Evolutionary conservation across 1,140 invertebrate genomes (phyloP).

Genomic region (Drosophila guanche): DNA sequence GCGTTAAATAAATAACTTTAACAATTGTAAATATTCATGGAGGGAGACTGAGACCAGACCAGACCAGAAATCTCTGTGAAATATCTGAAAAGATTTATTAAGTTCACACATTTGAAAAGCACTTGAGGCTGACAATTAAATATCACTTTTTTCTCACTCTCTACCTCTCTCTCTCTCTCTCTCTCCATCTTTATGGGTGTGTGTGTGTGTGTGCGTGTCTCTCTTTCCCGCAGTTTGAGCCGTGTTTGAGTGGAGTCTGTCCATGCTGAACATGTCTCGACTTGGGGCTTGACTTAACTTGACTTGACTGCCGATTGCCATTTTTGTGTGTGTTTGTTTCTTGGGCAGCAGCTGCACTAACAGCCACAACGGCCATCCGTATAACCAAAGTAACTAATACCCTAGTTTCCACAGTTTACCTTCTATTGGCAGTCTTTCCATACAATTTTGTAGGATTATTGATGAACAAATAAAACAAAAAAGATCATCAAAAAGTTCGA

Average conservation of each 20-base stretch:
- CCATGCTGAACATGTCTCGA: slow-evolving; percentile 9
- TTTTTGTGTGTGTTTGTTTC: slow-evolving; percentile 49
- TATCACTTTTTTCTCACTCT: slow-evolving; percentile 60
- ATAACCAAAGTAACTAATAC: background rate
- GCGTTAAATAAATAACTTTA: slow-evolving; percentile 39
- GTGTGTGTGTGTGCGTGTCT: no score
- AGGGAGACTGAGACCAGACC: background rate
- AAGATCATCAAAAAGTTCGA: slow-evolving; percentile 5
- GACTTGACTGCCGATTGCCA: slow-evolving; percentile 59
- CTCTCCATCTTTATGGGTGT: no score
- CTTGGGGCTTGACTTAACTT: slow-evolving; percentile 34
- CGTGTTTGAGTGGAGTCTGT: background rate
- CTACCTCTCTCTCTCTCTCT: background rate
- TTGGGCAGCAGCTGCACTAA: slow-evolving; percentile 14
- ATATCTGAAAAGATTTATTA: slow-evolving; percentile 68
- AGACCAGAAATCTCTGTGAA: slow-evolving; percentile 46
- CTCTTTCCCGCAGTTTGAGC: no score
- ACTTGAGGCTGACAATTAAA: slow-evolving; percentile 80
- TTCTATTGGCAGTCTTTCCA: no score
- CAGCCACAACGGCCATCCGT: slow-evolving; percentile 17
- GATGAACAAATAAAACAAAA: slow-evolving; percentile 2
- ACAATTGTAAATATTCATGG: slow-evolving; percentile 23
- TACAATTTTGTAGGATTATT: no score
- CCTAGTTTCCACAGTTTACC: no score
- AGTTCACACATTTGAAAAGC: slow-evolving; percentile 78